These are phyloP conservation scores for Tenebrio molitor DNA, from an alignment of 1,140 invertebrate genomes.

Conservation along the genomic window DNA sequence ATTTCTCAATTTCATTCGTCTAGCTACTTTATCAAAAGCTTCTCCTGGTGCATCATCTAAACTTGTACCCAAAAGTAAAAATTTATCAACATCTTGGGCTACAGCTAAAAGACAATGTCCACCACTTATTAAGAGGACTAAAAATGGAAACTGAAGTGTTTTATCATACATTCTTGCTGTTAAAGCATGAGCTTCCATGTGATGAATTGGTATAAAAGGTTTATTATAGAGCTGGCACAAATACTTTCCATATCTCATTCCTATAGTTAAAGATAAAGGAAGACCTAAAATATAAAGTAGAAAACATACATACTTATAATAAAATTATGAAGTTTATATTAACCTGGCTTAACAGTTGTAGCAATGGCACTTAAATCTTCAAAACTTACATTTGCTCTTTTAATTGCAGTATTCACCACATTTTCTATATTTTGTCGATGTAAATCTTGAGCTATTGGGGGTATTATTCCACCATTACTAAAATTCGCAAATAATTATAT, in stretches of 20 bases:
- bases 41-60: conserved; percentile 93
- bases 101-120: conserved; percentile 91
- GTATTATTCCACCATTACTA: conserved; percentile 93
- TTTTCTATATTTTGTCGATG: conserved; percentile 85
- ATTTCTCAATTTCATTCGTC: conserved; percentile 87
- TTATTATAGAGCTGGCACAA: conserved; percentile 79
- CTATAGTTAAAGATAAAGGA: conserved; percentile 83
- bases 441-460: conserved; percentile 84
- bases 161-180: conserved; percentile 80
- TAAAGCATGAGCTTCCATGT: conserved; percentile 99
- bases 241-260: conserved; percentile 87
- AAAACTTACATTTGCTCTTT: conserved; percentile 75
- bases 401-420: conserved; percentile 80
- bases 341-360: conserved; percentile 88
- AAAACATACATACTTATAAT: conserved; percentile 39
- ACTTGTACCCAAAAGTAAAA: conserved; percentile 83
- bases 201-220: conserved; percentile 96
- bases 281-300: conserved; percentile 70
- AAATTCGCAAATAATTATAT: conserved; percentile 53
- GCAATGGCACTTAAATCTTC: conserved; percentile 91
- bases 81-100: conserved; percentile 81
- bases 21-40: conserved; percentile 90
- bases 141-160: conserved; percentile 87
- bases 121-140: conserved; percentile 91
- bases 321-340: conserved; percentile 17